Base-by-base conservation (phyloP, 2,888 invertebrate species). In the Pseudanteris insignis region DNA sequence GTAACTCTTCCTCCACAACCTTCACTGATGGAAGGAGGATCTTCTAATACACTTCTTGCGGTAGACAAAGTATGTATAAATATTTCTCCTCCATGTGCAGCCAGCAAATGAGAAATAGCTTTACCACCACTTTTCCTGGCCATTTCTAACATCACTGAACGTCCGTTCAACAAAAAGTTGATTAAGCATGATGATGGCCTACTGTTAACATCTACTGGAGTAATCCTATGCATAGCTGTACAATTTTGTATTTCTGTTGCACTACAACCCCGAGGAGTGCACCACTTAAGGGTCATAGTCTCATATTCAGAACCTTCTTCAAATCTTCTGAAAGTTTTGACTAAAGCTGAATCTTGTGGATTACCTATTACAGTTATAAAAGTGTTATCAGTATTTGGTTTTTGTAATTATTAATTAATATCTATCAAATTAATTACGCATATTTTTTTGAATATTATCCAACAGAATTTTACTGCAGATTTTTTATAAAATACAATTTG, bases 141-240 rank as follows among this genome's bases (percentile, higher is more conserved):
- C 85, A 95, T 92, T 82, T 97, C 96, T 37, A 97, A 81, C 84
- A 94, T 89, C 8, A 94, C 94, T 0, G 92, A 92, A n/a, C 94
- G 84, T 6, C 97, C 97, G 73, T 92, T 94, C 0, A 97, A 84
- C n/a, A 99, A 83, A 81, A 99, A 99, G 81, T 96, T 96, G 34
- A 97, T 98, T 41, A 99, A 84, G 78, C 98, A 99, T 0, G 96
- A 93, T 0, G 97, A 96, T 0, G 98, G 98, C 0, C 98, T 86
- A 11, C 96, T 96, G 67, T 96, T 97, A 0, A 97, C 96, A 81
- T 97, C 96, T 0, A 96, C 94, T 0, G 97, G 96, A 0, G 97
- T 96, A 13, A 97, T 94, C 58, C 95, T 85, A 81, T 91, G 91
- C 80, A 94, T 89, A 0, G 90, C 89, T 0, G 92, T 89, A 72